A percentile compares a stretch with the other conserved stretches of the same genome.
These are phyloP conservation scores for Portevinia maculata DNA, from an alignment of 2,888 invertebrate genomes.

Conservation along the genomic window DNA sequence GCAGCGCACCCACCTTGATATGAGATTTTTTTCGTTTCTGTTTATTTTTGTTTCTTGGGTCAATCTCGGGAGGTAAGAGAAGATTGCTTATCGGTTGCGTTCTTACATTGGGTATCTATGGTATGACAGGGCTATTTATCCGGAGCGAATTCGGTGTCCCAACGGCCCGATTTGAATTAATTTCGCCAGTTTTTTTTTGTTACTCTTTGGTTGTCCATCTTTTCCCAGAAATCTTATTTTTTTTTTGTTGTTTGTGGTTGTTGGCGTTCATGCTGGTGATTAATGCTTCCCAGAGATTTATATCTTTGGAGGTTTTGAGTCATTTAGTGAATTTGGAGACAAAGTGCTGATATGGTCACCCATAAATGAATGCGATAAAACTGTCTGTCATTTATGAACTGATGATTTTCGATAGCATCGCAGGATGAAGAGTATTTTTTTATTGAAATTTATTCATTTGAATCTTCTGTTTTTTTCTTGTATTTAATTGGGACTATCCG, in stretches of 20 bases:
- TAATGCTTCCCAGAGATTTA: not conserved
- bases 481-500: constrained; percentile 63
- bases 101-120: constrained; percentile 41
- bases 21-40: too few relatives aligned
- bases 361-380: constrained; percentile 66
- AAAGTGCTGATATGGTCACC: constrained; percentile 62
- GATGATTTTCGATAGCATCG: constrained; percentile 64
- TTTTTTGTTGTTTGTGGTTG: constrained; percentile 42
- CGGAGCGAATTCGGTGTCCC: constrained; percentile 17
- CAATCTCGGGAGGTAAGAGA: constrained; percentile 15
- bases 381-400: constrained; percentile 69
- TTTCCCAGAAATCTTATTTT: constrained; percentile 53
- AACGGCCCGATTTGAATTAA: constrained; percentile 62
- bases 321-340: constrained; percentile 61
- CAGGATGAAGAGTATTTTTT: not conserved
- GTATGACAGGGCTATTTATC: constrained; percentile 64
- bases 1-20: constrained; percentile 26
- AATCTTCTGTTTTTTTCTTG: constrained; percentile 28
- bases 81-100: constrained; percentile 46
- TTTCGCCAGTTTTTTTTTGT: constrained; percentile 54
- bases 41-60: constrained; percentile 6
- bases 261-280: constrained; percentile 29
- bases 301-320: constrained; percentile 14
- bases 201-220: constrained; percentile 16
- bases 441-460: constrained; percentile 16